These are phyloP conservation scores for Apamea epomidion DNA, from an alignment of 2,888 invertebrate species.

Conservation along the genomic window DNA sequence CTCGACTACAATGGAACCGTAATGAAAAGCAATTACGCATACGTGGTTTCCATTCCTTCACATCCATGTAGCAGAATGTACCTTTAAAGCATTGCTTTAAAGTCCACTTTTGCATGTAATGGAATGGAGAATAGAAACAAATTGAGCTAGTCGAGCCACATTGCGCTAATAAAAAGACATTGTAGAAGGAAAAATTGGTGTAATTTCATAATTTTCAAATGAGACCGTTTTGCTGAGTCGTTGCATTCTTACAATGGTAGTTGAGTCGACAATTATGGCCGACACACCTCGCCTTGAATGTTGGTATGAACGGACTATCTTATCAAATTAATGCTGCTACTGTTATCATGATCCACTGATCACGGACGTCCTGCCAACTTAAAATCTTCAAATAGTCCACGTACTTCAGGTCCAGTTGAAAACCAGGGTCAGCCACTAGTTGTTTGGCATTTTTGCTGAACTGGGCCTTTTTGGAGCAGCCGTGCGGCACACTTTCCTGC, in stretches of 20 bases:
- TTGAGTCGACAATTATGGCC: conserved; percentile 58
- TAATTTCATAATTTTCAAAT: conserved; percentile 87
- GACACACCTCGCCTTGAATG: conserved; percentile 33
- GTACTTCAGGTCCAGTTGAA: too few relatives aligned
- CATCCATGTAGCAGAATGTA: conserved; percentile 61
- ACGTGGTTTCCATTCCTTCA: conserved; percentile 84
- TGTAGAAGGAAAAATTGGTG: conserved; percentile 85
- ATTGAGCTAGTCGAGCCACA: conserved; percentile 84
- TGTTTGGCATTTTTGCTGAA: too few relatives aligned
- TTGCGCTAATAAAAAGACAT: conserved; percentile 88
- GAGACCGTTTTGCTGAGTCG: conserved; percentile 69
- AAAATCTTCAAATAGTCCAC: neutral
- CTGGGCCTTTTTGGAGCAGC: too few relatives aligned
- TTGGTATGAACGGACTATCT: conserved; percentile 23
- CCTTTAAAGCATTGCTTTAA: conserved; percentile 64
- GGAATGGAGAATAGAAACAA: conserved; percentile 85
- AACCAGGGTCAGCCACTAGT: too few relatives aligned
- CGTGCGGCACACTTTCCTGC: too few relatives aligned
- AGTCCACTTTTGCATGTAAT: conserved; percentile 65
- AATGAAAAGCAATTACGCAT: conserved; percentile 90
- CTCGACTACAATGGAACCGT: conserved; percentile 85
- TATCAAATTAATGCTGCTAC: neutral
- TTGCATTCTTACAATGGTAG: conserved; percentile 67
- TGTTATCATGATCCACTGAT: neutral
- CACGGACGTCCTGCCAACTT: neutral